Percentiles rank a stretch among this genome's conserved stretches.
phyloP scores from a whole-genome alignment of 2,888 invertebrate species.

The Tachina fera region DNA sequence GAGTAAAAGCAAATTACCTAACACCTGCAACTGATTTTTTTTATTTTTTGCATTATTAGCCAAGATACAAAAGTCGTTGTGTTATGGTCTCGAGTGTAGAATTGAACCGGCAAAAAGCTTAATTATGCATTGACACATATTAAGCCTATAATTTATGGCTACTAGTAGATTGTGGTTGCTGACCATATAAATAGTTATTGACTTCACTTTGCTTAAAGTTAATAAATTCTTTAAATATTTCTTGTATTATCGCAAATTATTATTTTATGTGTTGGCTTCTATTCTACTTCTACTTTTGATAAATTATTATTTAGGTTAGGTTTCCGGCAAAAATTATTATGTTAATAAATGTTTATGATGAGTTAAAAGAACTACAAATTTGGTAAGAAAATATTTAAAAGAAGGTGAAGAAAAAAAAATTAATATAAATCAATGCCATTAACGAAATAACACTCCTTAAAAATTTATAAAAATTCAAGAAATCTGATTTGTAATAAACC shows the following conservation, averaged over 20 bases:
- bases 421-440: slow-evolving; percentile 44
- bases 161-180: slow-evolving; percentile 1
- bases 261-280: slow-evolving; percentile 38
- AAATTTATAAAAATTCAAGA: slow-evolving; percentile 11
- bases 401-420: slow-evolving; percentile 37
- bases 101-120: slow-evolving; percentile 13
- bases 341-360: slow-evolving; percentile 37
- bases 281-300: slow-evolving; percentile 20
- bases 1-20: not conserved
- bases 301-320: slow-evolving; percentile 65
- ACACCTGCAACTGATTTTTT: not conserved
- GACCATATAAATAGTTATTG: slow-evolving; percentile 12
- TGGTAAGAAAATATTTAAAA: slow-evolving; percentile 42
- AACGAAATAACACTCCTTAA: slow-evolving; percentile 59
- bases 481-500: not conserved
- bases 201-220: not conserved
- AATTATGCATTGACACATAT: slow-evolving; percentile 36
- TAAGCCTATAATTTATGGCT: slow-evolving; percentile 17
- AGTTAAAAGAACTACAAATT: slow-evolving; percentile 53
- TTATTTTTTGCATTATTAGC: not conserved
- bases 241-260: slow-evolving; percentile 12
- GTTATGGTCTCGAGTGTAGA: not conserved
- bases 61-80: not conserved
- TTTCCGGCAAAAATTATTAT: slow-evolving; percentile 57
- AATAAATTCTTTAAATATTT: slow-evolving; percentile 59